These are phyloP conservation scores for Yoshiicerus persimilis DNA, from an alignment of 1,140 invertebrate genomes.

Conservation along the genomic window DNA sequence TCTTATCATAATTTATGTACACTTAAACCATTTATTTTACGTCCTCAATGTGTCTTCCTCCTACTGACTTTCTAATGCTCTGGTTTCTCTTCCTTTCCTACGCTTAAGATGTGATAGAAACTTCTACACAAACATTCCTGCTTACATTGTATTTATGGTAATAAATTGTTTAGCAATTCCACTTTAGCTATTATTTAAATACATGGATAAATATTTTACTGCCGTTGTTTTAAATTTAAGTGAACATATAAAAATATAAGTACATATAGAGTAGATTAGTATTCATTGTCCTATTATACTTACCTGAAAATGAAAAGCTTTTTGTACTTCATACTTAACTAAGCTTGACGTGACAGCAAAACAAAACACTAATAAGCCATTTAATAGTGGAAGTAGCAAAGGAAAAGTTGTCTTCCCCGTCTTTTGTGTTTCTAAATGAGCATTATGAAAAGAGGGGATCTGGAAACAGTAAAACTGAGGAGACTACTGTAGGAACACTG, in stretches of 20 bases:
- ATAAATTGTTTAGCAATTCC: too few relatives aligned
- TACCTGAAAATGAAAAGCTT: background rate
- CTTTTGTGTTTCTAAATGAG: background rate
- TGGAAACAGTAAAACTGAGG: background rate
- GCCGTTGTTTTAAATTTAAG: too few relatives aligned
- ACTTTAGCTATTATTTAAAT: too few relatives aligned
- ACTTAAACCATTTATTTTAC: background rate
- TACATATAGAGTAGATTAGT: background rate
- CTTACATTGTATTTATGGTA: too few relatives aligned
- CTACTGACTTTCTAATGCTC: too few relatives aligned
- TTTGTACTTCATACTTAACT: background rate
- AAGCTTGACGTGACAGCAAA: background rate
- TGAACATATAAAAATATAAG: background rate
- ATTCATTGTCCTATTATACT: background rate
- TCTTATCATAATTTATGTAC: background rate
- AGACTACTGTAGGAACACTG: too few relatives aligned
- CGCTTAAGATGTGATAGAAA: too few relatives aligned
- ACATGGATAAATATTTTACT: too few relatives aligned
- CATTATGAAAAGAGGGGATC: background rate
- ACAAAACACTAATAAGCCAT: background rate
- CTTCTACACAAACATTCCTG: too few relatives aligned
- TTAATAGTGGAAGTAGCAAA: background rate
- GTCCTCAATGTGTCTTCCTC: background rate
- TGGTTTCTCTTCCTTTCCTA: too few relatives aligned
- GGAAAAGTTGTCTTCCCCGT: background rate